phyloP scores from a whole-genome alignment of 2,888 invertebrate genomes.

The Cantharis nigra region DNA sequence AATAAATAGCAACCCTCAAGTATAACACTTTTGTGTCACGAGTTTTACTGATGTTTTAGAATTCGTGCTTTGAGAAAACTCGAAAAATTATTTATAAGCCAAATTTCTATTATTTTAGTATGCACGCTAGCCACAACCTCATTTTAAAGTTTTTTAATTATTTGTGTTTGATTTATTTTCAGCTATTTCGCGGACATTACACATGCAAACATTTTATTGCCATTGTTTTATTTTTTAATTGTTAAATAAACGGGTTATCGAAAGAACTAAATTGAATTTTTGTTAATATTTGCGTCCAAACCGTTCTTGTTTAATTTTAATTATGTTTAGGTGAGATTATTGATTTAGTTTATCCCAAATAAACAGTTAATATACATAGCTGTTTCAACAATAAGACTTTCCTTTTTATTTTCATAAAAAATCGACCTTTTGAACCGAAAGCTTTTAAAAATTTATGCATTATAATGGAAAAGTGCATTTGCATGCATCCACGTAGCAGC shows the following conservation, averaged over 20 bases:
- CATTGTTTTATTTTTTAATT: not conserved
- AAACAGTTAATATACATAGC: not conserved
- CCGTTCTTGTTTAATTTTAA: not conserved
- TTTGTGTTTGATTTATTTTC: slow-evolving; percentile 6
- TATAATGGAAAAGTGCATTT: not conserved
- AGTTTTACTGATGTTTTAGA: slow-evolving; percentile 8
- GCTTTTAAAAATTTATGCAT: not conserved
- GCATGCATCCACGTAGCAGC: not conserved
- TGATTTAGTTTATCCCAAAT: not conserved
- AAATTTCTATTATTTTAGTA: slow-evolving; percentile 14
- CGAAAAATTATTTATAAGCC: slow-evolving; percentile 6
- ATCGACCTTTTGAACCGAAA: not conserved
- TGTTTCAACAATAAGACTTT: not conserved
- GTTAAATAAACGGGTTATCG: not conserved
- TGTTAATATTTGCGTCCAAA: not conserved
- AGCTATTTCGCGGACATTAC: not conserved
- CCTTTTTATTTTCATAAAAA: not conserved
- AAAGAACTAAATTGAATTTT: not conserved
- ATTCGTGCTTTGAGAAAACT: slow-evolving; percentile 5
- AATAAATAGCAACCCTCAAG: slow-evolving; percentile 13
- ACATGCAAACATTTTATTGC: not conserved
- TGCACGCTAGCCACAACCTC: slow-evolving; percentile 5
- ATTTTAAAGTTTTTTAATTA: slow-evolving; percentile 14
- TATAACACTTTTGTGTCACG: slow-evolving; percentile 7
- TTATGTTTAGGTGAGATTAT: not conserved